These are phyloP conservation scores for Whitmania pigra DNA, from an alignment of 1,140 invertebrate genomes.

Conservation along the genomic window DNA sequence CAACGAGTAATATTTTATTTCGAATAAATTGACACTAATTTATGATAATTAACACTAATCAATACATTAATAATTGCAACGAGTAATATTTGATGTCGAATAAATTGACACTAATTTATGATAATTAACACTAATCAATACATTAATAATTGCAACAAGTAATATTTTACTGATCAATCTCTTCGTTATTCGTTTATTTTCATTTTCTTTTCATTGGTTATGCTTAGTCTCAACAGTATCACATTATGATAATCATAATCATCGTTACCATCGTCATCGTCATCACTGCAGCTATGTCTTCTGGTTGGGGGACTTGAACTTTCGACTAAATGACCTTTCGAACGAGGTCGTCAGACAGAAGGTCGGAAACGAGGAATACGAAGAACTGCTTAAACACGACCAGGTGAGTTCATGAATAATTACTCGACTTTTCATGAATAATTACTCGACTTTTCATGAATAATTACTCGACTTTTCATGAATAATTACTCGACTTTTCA, in stretches of 20 bases:
- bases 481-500: too few relatives aligned
- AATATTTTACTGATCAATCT: too few relatives aligned
- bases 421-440: background rate
- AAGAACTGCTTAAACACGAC: slow-evolving; percentile 44
- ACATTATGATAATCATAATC: background rate
- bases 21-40: too few relatives aligned
- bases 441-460: background rate
- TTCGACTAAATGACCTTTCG: slow-evolving; percentile 57
- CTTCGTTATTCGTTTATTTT: too few relatives aligned
- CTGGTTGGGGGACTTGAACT: slow-evolving; percentile 89
- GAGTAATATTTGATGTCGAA: slow-evolving; percentile 39
- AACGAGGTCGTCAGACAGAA: slow-evolving; percentile 55
- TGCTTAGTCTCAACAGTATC: too few relatives aligned
- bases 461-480: background rate
- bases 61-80: too few relatives aligned
- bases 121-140: too few relatives aligned
- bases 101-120: too few relatives aligned
- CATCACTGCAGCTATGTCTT: slow-evolving; percentile 54
- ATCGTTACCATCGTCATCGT: background rate
- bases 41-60: too few relatives aligned
- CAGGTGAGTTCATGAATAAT: slow-evolving; percentile 32
- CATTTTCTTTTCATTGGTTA: too few relatives aligned
- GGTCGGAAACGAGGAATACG: slow-evolving; percentile 53
- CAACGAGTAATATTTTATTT: slow-evolving; percentile 48
- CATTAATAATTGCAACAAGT: too few relatives aligned